phyloP scores from a whole-genome alignment of 2,888 invertebrate genomes.

The Mythimna impura region DNA sequence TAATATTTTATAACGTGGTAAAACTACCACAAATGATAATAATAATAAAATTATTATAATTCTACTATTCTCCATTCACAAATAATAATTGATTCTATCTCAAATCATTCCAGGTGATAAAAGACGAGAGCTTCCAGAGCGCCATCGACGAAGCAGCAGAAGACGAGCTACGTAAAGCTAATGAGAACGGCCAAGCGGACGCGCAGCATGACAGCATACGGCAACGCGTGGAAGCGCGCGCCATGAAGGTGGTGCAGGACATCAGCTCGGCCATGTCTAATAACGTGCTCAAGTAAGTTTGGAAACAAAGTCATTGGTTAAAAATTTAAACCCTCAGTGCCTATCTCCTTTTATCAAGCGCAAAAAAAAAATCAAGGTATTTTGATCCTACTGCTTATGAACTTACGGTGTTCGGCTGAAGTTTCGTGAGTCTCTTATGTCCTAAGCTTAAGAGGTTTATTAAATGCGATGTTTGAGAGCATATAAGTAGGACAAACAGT shows the following conservation, averaged over 20 bases:
- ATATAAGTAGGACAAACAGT: too few species aligned
- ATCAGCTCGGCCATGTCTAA: constrained; percentile 96
- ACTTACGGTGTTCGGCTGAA: too few species aligned
- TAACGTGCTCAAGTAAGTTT: constrained; percentile 84
- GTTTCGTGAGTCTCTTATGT: too few species aligned
- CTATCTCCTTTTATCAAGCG: too few species aligned
- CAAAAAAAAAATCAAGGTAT: too few species aligned
- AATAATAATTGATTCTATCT: background rate
- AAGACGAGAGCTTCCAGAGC: constrained; percentile 92
- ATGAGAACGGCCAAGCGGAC: constrained; percentile 74
- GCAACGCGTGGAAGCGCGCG: constrained; percentile 92
- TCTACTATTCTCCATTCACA: too few species aligned
- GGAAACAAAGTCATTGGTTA: background rate
- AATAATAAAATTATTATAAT: too few species aligned
- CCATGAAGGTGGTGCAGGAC: constrained; percentile 92
- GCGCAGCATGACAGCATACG: constrained; percentile 89
- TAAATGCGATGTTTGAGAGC: too few species aligned
- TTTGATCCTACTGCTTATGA: too few species aligned
- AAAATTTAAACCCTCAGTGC: too few species aligned
- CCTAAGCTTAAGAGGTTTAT: too few species aligned
- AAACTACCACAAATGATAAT: background rate
- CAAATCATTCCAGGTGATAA: constrained; percentile 89
- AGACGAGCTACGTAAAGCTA: constrained; percentile 87
- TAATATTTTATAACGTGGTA: background rate
- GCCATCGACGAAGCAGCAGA: constrained; percentile 93